These are phyloP conservation scores for Notarius quadriscutis DNA, from an alignment of 2,113 vertebrate genomes.

Conservation along the genomic window DNA sequence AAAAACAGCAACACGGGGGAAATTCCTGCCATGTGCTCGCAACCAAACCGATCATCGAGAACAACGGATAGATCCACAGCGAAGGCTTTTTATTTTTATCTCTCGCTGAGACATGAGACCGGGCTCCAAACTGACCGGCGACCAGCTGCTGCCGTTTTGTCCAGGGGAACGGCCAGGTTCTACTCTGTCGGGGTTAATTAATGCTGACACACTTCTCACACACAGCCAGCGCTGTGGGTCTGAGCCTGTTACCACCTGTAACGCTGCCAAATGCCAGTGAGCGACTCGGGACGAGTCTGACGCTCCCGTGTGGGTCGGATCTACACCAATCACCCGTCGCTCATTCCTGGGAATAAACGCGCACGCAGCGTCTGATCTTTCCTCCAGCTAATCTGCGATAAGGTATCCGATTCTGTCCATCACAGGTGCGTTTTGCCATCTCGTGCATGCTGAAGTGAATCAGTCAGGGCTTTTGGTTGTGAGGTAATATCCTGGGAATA, in stretches of 20 bases:
- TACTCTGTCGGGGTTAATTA: not conserved
- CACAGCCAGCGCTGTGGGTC: not conserved
- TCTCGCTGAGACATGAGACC: not conserved
- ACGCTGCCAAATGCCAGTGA: not conserved
- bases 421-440: not conserved
- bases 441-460: not conserved
- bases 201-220: not conserved
- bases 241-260: not conserved
- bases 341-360: not conserved
- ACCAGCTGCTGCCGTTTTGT: not conserved
- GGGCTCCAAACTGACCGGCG: not conserved
- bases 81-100: not conserved
- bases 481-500: not conserved
- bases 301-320: constrained; percentile 6
- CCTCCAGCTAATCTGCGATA: not conserved
- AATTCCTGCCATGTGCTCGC: no score
- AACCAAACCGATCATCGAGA: not conserved
- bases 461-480: not conserved
- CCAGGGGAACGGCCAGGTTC: not conserved
- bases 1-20: not conserved
- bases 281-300: not conserved
- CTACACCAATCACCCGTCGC: constrained; percentile 28
- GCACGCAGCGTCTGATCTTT: no score
- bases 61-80: not conserved
- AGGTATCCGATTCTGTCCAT: not conserved